Conservation (phyloP, 2,888 invertebrate species). For the Cephus sareptanus region DNA sequence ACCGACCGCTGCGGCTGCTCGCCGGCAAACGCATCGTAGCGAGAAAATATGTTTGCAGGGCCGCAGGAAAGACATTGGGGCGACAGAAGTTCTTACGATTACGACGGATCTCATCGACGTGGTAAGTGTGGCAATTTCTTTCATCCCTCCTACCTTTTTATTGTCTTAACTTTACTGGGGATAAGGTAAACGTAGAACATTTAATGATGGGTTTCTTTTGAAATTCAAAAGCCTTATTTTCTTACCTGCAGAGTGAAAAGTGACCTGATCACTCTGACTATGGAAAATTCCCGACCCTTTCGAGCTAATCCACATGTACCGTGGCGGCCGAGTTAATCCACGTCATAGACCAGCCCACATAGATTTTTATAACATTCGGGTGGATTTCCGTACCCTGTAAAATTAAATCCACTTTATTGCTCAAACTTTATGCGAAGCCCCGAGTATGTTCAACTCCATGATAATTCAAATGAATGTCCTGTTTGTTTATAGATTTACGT, state of each 20-base stretch:
- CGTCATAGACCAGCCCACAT: not conserved
- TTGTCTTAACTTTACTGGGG: not conserved
- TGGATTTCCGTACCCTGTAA: not conserved
- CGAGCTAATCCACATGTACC: not conserved
- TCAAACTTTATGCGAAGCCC: not conserved
- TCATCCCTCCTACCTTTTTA: not conserved
- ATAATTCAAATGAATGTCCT: not conserved
- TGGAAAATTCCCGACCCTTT: not conserved
- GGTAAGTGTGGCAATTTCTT: not conserved
- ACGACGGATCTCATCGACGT: not conserved
- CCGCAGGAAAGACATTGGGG: not conserved
- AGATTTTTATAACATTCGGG: not conserved
- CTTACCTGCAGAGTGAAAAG: not conserved
- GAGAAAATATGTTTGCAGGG: conserved; percentile 12
- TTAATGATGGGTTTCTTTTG: not conserved
- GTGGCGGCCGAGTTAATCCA: not conserved
- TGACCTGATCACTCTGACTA: not conserved
- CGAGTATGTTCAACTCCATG: not conserved
- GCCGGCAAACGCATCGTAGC: conserved; percentile 17
- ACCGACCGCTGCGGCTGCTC: conserved; percentile 1
- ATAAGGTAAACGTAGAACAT: not conserved
- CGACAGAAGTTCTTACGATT: not conserved
- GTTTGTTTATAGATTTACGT: too few species aligned
- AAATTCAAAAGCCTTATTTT: not conserved
- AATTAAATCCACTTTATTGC: not conserved